Conservation (phyloP, 2,888 invertebrate genomes). For the Andrena dorsata region DNA sequence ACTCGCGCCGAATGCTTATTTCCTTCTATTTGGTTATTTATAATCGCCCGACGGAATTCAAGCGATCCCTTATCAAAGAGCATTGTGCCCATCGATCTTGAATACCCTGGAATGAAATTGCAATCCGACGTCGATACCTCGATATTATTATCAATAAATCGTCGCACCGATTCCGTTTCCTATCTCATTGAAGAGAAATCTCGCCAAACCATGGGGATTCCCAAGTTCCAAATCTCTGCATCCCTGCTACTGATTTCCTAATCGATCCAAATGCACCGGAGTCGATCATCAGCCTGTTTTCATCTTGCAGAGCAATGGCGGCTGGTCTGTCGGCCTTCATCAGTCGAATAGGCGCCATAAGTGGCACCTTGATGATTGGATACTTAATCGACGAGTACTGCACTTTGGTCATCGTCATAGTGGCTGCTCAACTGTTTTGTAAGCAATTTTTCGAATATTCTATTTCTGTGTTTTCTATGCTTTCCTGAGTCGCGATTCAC, state of each 20-base stretch:
- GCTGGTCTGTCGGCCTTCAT: slow-evolving; percentile 86
- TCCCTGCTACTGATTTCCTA: background rate
- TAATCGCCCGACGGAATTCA: slow-evolving; percentile 4
- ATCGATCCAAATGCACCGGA: background rate
- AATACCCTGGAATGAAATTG: background rate
- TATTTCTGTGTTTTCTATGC: too few species aligned
- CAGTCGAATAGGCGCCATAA: slow-evolving; percentile 90
- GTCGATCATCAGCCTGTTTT: background rate
- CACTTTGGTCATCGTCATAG: slow-evolving; percentile 87
- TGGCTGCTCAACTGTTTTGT: slow-evolving; percentile 90
- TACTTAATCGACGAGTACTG: slow-evolving; percentile 92
- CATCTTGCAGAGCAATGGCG: slow-evolving; percentile 69
- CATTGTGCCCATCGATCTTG: slow-evolving; percentile 4
- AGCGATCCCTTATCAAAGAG: slow-evolving; percentile 4
- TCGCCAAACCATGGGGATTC: too few species aligned
- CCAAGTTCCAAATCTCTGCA: background rate
- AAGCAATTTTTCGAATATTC: slow-evolving; percentile 82
- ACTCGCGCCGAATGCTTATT: slow-evolving; percentile 2
- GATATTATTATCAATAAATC: background rate
- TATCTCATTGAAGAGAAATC: background rate
- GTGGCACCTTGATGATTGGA: slow-evolving; percentile 91
- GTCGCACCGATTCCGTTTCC: background rate
- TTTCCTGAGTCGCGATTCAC: too few species aligned
- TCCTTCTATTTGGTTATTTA: slow-evolving; percentile 31
- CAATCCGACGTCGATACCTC: background rate